Conservation (phyloP, 2,888 invertebrate species). For the Frankliniella fusca region DNA sequence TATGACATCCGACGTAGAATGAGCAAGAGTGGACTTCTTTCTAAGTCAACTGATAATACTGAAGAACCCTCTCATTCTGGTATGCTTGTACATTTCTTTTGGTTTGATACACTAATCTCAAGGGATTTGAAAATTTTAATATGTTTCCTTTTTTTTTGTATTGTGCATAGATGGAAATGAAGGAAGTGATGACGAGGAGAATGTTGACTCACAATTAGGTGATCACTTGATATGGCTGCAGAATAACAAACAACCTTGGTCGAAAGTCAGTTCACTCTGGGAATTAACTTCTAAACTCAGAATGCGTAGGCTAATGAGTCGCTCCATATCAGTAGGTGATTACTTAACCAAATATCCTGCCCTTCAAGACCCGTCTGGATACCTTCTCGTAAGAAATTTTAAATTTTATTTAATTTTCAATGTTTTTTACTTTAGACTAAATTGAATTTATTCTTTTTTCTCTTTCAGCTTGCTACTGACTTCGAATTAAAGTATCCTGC, state of each 20-base stretch:
- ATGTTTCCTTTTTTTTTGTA: neutral
- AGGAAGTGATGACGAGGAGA: neutral
- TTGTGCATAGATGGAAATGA: neutral
- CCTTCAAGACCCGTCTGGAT: slow-evolving; percentile 4
- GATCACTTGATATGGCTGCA: neutral
- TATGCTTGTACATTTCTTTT: too few relatives aligned
- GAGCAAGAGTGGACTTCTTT: neutral
- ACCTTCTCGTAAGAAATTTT: neutral
- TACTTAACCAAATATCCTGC: neutral
- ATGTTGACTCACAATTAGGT: neutral
- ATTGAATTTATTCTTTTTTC: neutral
- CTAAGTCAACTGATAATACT: neutral
- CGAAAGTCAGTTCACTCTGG: neutral
- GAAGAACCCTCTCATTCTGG: too few relatives aligned
- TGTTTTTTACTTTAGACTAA: neutral
- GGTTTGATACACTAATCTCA: too few relatives aligned
- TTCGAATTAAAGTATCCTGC: neutral
- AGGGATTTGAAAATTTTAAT: too few relatives aligned
- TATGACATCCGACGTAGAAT: neutral
- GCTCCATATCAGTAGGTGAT: neutral
- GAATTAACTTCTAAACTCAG: neutral
- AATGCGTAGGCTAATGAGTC: neutral
- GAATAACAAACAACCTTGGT: neutral
- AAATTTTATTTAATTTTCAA: neutral
- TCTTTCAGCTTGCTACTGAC: neutral